phyloP scores from a whole-genome alignment of 2,113 vertebrate genomes.

The Alosa alosa region DNA sequence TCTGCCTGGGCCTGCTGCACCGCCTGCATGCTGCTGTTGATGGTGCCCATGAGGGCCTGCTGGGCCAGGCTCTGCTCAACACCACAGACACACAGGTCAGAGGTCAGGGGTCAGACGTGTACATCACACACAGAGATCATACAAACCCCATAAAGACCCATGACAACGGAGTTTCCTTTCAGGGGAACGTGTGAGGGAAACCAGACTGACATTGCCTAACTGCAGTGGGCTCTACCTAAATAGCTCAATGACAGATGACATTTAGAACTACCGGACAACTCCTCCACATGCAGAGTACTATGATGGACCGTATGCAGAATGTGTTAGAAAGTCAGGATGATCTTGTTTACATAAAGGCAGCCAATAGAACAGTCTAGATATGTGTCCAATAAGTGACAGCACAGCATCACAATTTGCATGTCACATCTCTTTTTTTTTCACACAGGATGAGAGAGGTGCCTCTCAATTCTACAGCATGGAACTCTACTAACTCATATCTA shows the following conservation, averaged over 20 bases:
- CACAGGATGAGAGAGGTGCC: not conserved
- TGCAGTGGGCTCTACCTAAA: too few species aligned
- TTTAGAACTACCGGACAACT: not conserved
- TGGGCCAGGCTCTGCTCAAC: conserved; percentile 88
- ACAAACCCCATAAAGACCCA: not conserved
- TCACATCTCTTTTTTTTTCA: not conserved
- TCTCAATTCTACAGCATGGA: not conserved
- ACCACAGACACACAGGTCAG: conserved; percentile 30
- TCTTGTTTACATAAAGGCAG: not conserved
- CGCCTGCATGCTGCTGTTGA: conserved; percentile 96
- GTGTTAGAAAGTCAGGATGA: not conserved
- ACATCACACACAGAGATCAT: not conserved
- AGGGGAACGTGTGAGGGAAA: not conserved
- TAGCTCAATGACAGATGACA: not conserved
- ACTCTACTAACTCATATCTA: not conserved
- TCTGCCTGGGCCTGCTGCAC: conserved; percentile 93
- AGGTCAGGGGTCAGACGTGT: conserved; percentile 6
- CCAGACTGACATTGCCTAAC: not conserved
- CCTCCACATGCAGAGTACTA: not conserved
- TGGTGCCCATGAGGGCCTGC: conserved; percentile 97
- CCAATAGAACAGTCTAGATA: not conserved
- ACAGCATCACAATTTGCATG: not conserved
- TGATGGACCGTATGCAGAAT: not conserved
- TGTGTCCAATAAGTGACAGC: not conserved
- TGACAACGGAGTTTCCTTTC: not conserved